These are phyloP conservation scores for Porites lobata DNA, from an alignment of 92 coral and sea anemone species.

Conservation along the genomic window DNA sequence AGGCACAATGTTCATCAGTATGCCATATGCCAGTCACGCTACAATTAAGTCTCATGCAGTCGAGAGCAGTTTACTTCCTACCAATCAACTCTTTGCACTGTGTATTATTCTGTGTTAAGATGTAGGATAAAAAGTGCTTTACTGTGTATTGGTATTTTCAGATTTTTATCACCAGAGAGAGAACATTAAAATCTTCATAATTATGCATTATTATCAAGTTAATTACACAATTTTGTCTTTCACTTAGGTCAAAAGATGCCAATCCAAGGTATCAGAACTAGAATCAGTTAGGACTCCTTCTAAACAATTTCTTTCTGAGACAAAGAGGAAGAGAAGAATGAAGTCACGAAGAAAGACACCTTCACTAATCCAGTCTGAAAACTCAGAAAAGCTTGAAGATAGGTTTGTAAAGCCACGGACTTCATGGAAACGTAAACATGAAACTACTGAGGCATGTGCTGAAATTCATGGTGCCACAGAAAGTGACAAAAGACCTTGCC, in stretches of 20 bases:
- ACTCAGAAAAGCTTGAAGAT: no score
- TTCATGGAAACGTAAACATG: no score
- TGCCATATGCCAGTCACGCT: slow-evolving; percentile 38
- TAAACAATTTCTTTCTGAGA: no score
- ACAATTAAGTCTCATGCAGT: slow-evolving; percentile 29
- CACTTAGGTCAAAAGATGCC: slow-evolving; percentile 41
- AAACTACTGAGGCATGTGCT: slow-evolving; percentile 56
- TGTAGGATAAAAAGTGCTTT: slow-evolving; percentile 36
- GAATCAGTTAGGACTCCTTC: no score
- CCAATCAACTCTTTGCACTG: slow-evolving; percentile 38
- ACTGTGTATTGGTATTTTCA: slow-evolving; percentile 36
- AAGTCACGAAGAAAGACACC: no score
- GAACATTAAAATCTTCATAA: no score
- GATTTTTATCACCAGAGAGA: slow-evolving; percentile 21
- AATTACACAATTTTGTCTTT: no score
- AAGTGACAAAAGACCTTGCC: slow-evolving; percentile 60
- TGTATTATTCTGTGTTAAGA: slow-evolving; percentile 35
- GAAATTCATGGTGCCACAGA: slow-evolving; percentile 55
- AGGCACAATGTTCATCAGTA: slow-evolving; percentile 19
- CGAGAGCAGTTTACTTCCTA: slow-evolving; percentile 48
- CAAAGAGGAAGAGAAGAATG: no score
- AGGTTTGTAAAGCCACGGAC: no score
- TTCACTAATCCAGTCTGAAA: no score
- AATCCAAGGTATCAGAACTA: no score
- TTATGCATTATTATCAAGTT: no score